Evolutionary conservation across 2,113 vertebrate species (phyloP).

Genomic region (Oncorhynchus tshawytscha): DNA sequence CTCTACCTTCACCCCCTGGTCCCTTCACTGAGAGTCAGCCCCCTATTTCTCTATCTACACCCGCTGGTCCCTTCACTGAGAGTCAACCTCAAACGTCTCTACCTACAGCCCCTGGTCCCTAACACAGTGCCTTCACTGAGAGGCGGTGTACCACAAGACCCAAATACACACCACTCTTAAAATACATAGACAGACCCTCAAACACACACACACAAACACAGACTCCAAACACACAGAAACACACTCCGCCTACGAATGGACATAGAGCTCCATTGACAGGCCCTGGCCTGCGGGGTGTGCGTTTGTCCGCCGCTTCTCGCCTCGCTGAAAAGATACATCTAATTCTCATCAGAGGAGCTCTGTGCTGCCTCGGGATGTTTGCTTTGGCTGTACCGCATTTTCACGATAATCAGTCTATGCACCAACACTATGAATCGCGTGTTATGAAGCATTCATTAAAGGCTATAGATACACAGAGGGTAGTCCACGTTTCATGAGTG

Average conservation of each 20-base stretch:
- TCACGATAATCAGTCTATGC: slow-evolving; percentile 12
- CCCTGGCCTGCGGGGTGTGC: slow-evolving; percentile 6
- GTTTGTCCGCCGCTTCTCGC: slow-evolving; percentile 22
- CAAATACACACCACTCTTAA: background rate
- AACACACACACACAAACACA: slow-evolving; percentile 29
- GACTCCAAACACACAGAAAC: background rate
- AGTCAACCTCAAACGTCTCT: too few species aligned
- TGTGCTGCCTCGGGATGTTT: slow-evolving; percentile 33
- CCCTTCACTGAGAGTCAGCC: too few species aligned
- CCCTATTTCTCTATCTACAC: too few species aligned
- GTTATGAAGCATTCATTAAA: background rate
- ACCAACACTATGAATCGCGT: slow-evolving; percentile 10
- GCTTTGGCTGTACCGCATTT: slow-evolving; percentile 48
- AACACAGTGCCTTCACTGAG: slow-evolving; percentile 25
- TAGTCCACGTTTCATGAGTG: background rate
- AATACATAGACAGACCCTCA: background rate
- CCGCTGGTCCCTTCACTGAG: too few species aligned
- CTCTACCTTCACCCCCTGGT: too few species aligned
- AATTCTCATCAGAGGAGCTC: slow-evolving; percentile 41
- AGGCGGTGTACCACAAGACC: slow-evolving; percentile 15
- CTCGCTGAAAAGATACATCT: slow-evolving; percentile 64
- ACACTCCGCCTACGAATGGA: background rate
- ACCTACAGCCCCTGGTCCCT: too few species aligned
- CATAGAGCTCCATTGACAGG: slow-evolving; percentile 63
- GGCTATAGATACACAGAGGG: background rate